A percentile compares a stretch with the other conserved stretches of the same genome.
Evolutionary conservation across 2,113 vertebrate species (phyloP).

Genomic region (Leptosomus discolor): DNA sequence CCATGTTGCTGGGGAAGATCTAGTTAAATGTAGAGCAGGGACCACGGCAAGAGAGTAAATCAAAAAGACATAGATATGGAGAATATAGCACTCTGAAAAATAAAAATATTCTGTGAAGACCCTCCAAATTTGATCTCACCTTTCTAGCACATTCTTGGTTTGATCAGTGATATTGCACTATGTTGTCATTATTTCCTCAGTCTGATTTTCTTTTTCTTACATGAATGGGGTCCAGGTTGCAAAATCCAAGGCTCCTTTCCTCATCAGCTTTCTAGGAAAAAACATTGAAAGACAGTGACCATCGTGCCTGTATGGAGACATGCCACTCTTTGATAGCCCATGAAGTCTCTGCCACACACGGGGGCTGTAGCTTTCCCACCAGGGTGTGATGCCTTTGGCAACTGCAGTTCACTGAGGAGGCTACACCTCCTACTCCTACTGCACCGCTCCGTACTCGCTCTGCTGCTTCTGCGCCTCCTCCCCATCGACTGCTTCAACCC

Average conservation of each 20-base stretch:
- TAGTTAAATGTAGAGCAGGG: background rate
- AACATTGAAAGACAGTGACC: fast-evolving
- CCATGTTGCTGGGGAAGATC: background rate
- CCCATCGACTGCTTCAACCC: background rate
- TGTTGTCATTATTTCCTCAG: background rate
- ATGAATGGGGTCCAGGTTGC: background rate
- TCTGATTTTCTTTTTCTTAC: background rate
- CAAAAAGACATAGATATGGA: background rate
- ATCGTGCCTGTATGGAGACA: background rate
- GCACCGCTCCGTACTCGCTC: background rate
- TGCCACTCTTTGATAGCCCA: background rate
- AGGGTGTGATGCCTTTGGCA: fast-evolving
- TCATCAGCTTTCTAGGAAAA: background rate
- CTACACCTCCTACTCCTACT: background rate
- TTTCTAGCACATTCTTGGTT: background rate
- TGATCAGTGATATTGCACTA: background rate
- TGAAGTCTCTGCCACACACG: background rate
- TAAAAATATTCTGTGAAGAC: background rate
- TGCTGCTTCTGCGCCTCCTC: background rate
- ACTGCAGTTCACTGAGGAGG: background rate
- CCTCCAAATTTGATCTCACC: background rate
- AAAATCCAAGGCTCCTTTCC: background rate
- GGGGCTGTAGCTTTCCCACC: background rate
- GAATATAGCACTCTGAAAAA: background rate
- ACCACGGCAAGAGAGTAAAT: background rate